phyloP scores from a whole-genome alignment of 2,797 vertebrate species.

The Leptoclinus maculatus region DNA sequence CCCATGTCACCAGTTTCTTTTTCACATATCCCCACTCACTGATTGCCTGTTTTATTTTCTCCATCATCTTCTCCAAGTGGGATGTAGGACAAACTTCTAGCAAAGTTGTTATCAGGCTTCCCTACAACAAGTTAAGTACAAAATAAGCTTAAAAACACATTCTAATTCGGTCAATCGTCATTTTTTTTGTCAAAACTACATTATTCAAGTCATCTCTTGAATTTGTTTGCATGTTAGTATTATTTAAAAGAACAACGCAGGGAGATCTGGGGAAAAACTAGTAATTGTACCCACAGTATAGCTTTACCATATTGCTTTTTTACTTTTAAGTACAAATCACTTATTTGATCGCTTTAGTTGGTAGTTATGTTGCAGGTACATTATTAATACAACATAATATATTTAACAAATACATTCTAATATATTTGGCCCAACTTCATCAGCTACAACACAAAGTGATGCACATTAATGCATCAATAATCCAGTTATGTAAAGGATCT shows the following conservation, averaged over 20 bases:
- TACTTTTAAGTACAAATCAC: not conserved
- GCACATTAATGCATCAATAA: not conserved
- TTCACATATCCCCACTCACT: conserved; percentile 86
- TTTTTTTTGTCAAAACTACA: not conserved
- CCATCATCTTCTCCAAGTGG: conserved; percentile 94
- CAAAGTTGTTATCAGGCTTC: conserved; percentile 86
- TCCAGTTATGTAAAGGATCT: not conserved
- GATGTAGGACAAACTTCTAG: conserved; percentile 87
- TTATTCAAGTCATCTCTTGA: not conserved
- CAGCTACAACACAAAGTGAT: not conserved
- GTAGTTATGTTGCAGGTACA: too few species aligned
- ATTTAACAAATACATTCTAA: not conserved
- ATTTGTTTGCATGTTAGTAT: not conserved
- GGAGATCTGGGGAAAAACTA: not conserved
- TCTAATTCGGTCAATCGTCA: too few species aligned
- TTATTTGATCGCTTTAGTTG: not conserved
- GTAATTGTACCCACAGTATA: not conserved
- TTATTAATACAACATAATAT: not conserved
- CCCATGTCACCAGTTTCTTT: conserved; percentile 89
- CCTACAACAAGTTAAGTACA: conserved; percentile 71
- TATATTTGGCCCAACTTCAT: not conserved
- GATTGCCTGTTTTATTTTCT: conserved; percentile 86
- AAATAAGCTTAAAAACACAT: not conserved
- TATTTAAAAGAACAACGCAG: not conserved
- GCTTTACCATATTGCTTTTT: not conserved